phyloP scores from a whole-genome alignment of 2,113 vertebrate species.

The Recurvirostra avosetta region DNA sequence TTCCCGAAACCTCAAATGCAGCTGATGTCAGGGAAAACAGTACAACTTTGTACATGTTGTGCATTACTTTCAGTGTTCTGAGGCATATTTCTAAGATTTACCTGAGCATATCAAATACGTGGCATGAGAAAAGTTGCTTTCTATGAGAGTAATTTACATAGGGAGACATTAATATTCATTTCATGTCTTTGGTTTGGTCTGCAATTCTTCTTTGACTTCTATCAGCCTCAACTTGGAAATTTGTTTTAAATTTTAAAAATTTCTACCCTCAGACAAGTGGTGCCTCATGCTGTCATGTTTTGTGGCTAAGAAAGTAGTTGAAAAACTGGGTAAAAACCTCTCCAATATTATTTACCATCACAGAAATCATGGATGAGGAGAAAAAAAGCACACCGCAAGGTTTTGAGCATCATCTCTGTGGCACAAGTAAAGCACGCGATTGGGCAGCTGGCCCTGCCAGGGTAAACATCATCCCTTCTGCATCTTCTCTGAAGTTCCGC shows the following conservation, averaged over 20 bases:
- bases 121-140: neutral
- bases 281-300: neutral
- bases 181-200: neutral
- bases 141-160: neutral
- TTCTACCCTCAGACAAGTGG: neutral
- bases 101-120: neutral
- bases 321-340: neutral
- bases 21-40: neutral
- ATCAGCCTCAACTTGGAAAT: neutral
- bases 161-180: neutral
- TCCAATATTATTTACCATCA: neutral
- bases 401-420: neutral
- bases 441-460: neutral
- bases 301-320: neutral
- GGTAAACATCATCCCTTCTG: neutral
- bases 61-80: neutral
- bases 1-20: neutral
- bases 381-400: neutral
- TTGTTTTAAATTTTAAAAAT: neutral
- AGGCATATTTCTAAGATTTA: neutral
- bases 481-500: neutral
- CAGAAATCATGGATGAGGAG: neutral
- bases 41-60: neutral
- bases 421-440: neutral
- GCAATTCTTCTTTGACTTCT: neutral